A percentile compares a stretch with the other conserved stretches of the same genome.
These are phyloP conservation scores for Xestia c-nigrum DNA, from an alignment of 2,888 invertebrate species.

Conservation along the genomic window DNA sequence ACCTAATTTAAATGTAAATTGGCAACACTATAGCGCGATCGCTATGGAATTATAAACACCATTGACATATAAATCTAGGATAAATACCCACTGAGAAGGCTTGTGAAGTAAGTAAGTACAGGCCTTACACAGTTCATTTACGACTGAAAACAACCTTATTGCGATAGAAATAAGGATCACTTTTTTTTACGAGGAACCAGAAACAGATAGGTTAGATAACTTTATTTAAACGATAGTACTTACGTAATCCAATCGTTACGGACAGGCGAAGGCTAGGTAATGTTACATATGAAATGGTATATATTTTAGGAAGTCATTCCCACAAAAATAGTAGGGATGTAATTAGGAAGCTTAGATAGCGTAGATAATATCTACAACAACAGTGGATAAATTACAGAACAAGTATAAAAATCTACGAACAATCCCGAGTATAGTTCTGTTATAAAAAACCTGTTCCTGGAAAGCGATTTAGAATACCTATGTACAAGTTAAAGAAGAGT, in stretches of 20 bases:
- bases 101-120: background rate
- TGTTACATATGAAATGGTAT: background rate
- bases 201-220: background rate
- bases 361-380: background rate
- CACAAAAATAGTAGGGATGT: background rate
- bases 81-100: background rate
- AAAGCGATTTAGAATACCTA: conserved; percentile 44
- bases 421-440: background rate
- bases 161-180: background rate
- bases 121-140: background rate
- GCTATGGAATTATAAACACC: background rate
- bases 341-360: background rate
- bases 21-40: background rate
- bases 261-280: background rate
- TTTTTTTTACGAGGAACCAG: background rate
- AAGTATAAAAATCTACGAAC: conserved; percentile 1
- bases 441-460: conserved; percentile 23
- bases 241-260: background rate
- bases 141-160: background rate
- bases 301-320: background rate
- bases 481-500: conserved; percentile 42
- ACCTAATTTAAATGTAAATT: conserved; percentile 15
- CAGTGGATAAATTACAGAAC: background rate
- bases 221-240: background rate
- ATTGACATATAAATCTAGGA: background rate